Base-by-base conservation (phyloP, 1,140 invertebrate genomes). In the Halesus radiatus region DNA sequence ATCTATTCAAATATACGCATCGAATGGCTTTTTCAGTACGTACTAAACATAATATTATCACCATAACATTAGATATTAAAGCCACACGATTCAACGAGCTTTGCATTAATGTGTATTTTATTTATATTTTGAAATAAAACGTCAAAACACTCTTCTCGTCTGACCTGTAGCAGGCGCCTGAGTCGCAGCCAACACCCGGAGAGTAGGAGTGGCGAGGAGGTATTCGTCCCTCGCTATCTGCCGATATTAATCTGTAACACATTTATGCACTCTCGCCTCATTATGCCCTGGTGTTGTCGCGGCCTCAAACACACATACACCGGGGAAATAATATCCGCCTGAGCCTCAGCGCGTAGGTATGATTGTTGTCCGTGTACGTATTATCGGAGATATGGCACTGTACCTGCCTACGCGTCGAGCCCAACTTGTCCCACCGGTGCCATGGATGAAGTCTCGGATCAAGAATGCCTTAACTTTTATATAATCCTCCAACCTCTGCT, bases 171-270 rank as follows among this genome's bases (percentile, higher is more conserved):
- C 52, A 56, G 70, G 52, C 72, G 72, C 72, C 72, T 23, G 10
- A n/a, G n/a, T n/a, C n/a, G n/a, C n/a, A n/a, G n/a, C n/a, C 4
- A 32, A 6, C 32, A 37, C 72, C 53, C 18, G 72, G 72, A 20
- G 72, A 75, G 72, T 75, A 75, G 72, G 72, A 75, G 72, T 75
- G 72, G 7, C 72, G 52, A 22, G 58, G 56, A 75, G 54, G 78
- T 75, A 75, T 79, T 58, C 70, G 78, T 66, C 50, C 53, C 72
- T 75, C 66, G 64, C 78, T 83, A 83, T 83, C 82, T 76, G 58
- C 54, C 64, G 79, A 81, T 83, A 83, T 83, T 83, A 83, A 83
- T 83, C 82, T 81, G 78, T 81, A 83, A 83, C 82, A 83, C 80
- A 83, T 83, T 83, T 81, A 83, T 83, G 82, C 82, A 83, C 82